Base-by-base conservation (phyloP, 2,113 vertebrate species). In the Leptodactylus fuscus region DNA sequence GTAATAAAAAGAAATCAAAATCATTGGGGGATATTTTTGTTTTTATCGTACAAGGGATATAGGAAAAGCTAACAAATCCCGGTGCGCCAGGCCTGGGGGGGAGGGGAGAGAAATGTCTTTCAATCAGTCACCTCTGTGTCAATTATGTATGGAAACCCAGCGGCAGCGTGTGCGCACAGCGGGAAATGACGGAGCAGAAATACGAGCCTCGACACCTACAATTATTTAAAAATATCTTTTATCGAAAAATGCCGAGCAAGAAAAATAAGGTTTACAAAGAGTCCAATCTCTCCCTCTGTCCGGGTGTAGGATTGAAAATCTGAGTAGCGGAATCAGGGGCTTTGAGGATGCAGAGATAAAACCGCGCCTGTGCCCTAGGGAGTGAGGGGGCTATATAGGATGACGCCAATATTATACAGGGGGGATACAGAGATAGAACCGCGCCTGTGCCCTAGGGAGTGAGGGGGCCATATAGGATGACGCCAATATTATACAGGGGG, bases 81-180 rank as follows among this genome's bases (percentile, higher is more conserved):
- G 32, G 65, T 58, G 58, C 24, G 27, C 24, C 46, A 81, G 44
- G 38, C 65, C 51, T 32, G 62, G 60, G n/a, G 71, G 58, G n/a
- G 5, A n/a, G 44, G 65, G 36, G 29, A 15, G 75, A 53, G 44
- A 36, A 27, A 76, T 83, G 70, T 18, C 55, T 77, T 85, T 67
- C 82, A 67, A 77, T 85, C 82, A 76, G 82, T 84, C 82, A 77
- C 82, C 82, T 75, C 73, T 41, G 32, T 85, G 83, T 78, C 83
- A 85, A 79, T 85, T 78, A 79, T 85, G 83, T 85, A 85, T 85
- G 70, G 46, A 78, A 53, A 79, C 32, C 69, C 38, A 53, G 83
- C 74, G 20, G 62, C 58, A 27, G 58, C 46, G 27, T 67, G 82
- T 65, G 71, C 3, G 20, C 73, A 51, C 83, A 67, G 83, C 60